phyloP scores from a whole-genome alignment of 2,888 invertebrate genomes.

The Drosophila nr. perissopoda region DNA sequence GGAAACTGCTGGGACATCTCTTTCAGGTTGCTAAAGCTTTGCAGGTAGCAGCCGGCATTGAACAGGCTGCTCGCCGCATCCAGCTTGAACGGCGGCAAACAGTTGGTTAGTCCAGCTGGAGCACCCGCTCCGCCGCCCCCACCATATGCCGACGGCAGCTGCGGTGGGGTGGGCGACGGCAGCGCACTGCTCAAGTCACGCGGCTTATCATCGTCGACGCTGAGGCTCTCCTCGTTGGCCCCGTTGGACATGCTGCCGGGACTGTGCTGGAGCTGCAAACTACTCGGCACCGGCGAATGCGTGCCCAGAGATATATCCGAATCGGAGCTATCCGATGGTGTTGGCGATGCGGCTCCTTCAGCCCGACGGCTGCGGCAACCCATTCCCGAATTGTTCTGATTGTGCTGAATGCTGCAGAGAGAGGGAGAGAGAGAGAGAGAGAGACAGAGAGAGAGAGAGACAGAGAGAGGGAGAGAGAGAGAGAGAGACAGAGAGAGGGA shows the following conservation, averaged over 20 bases:
- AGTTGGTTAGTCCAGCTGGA: constrained; percentile 63
- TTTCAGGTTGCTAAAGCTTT: constrained; percentile 84
- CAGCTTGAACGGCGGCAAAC: constrained; percentile 82
- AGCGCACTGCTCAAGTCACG: constrained; percentile 82
- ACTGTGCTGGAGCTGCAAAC: constrained; percentile 84
- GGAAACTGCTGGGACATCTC: constrained; percentile 85
- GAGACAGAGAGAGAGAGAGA: neutral
- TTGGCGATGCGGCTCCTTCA: constrained; percentile 83
- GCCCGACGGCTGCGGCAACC: constrained; percentile 81
- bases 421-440: neutral
- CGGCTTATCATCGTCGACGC: constrained; percentile 84
- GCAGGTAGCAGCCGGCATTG: constrained; percentile 84
- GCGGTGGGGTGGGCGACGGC: constrained; percentile 67
- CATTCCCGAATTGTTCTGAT: constrained; percentile 84
- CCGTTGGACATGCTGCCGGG: constrained; percentile 85
- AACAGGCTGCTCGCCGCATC: constrained; percentile 84
- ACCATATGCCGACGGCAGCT: constrained; percentile 57
- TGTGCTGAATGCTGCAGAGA: constrained; percentile 83
- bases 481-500: too few relatives aligned
- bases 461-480: constrained; percentile 8
- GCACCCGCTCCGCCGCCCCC: constrained; percentile 35
- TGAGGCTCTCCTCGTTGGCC: constrained; percentile 84
- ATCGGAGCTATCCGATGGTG: constrained; percentile 84
- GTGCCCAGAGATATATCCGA: constrained; percentile 85
- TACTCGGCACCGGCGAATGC: constrained; percentile 85